These are phyloP conservation scores for Criorhina ranunculi DNA, from an alignment of 2,888 invertebrate genomes.

Conservation along the genomic window DNA sequence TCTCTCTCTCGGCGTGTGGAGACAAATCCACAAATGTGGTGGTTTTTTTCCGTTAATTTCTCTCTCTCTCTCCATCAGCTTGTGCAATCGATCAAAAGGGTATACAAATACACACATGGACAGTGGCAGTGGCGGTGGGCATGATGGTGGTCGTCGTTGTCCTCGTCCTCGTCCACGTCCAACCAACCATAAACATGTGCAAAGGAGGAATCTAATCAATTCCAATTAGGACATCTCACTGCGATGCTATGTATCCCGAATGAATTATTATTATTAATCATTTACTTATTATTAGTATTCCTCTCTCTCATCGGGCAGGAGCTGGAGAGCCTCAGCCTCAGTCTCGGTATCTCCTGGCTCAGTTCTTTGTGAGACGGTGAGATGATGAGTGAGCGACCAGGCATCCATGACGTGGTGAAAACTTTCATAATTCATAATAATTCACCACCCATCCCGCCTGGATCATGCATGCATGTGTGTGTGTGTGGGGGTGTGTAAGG, in stretches of 20 bases:
- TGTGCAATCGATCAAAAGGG: slow-evolving; percentile 75
- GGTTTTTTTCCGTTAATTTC: slow-evolving; percentile 11
- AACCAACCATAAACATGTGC: slow-evolving; percentile 55
- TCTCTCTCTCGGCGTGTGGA: slow-evolving; percentile 27
- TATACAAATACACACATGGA: slow-evolving; percentile 51
- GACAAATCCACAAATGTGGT: slow-evolving; percentile 20
- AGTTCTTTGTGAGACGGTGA: slow-evolving; percentile 26
- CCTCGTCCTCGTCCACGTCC: background rate
- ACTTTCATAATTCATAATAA: slow-evolving; percentile 77
- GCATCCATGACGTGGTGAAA: slow-evolving; percentile 75
- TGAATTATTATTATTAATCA: slow-evolving; percentile 85
- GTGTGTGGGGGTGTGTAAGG: slow-evolving; percentile 33
- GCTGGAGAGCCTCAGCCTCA: slow-evolving; percentile 21
- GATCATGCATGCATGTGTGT: slow-evolving; percentile 2
- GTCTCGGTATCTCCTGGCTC: background rate
- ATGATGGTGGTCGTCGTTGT: background rate
- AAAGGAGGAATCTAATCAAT: slow-evolving; percentile 82
- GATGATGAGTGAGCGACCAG: slow-evolving; percentile 75
- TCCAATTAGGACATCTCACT: slow-evolving; percentile 84
- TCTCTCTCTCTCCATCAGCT: slow-evolving; percentile 53
- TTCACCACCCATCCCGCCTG: slow-evolving; percentile 30
- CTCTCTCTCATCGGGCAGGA: slow-evolving; percentile 65
- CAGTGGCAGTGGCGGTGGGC: background rate
- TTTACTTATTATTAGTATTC: slow-evolving; percentile 82
- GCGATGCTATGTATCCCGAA: slow-evolving; percentile 81